Base-by-base conservation (phyloP, 1,140 invertebrate species). In the Papilio xuthus region DNA sequence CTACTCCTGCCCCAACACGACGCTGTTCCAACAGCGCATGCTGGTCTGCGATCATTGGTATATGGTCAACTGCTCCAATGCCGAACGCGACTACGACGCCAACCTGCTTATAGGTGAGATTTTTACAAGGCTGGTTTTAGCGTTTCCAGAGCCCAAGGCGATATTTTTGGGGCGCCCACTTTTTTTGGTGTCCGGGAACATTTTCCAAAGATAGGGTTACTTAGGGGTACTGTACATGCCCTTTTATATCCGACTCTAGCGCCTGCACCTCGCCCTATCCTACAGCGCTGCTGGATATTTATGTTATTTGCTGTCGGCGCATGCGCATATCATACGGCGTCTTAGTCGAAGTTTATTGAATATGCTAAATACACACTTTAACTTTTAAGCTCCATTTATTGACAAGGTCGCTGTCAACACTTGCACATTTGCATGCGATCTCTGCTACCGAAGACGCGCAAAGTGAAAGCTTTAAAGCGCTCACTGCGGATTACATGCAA, bases 11-110 rank as follows among this genome's bases (percentile, higher is more conserved):
- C 96, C 96, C 10, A 97, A 97, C 90, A 96, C 96, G 6, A 97
- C 97, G 13, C 95, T 97, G 26, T 97, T 97, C 92, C 97, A 97
- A 89, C 97, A 97, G 89, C 93, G 96, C 32, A 97, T 97, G 95
- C 94, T 97, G 77, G 95, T 97, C 83, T 97, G 97, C 84, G 97
- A 97, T 88, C 96, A 97, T 87, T 97, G 96, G 96, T 97, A 97
- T 86, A 97, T 97, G 95, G 97, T 97, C n/a, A 96, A 97, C 90
- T 97, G 96, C 84, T 96, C 95, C 79, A 94, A 94, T 80, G 95
- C 96, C 0, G 95, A 96, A 82, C 92, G 92, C 42, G 95, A 96
- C 87, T 97, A 96, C 84, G 94, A 94, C 26, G 96, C 96, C 15
- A 97, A 97, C 89, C 88, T 96, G 7, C 89, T 96, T 18, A 97